Evolutionary conservation across 2,888 invertebrate genomes (phyloP).

Genomic region (Xylota segnis): DNA sequence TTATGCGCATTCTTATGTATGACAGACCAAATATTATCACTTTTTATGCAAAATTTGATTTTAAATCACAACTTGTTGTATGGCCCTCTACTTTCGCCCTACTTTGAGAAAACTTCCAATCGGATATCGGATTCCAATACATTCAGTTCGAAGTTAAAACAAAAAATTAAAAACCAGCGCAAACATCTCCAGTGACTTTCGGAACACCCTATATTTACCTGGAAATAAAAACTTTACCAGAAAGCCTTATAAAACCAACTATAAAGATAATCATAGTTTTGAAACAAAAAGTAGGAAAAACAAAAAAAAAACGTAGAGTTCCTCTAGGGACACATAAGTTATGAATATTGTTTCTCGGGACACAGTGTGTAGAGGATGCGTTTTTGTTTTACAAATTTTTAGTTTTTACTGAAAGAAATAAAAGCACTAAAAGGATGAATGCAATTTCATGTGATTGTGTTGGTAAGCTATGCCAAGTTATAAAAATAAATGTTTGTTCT

Average conservation of each 20-base stretch:
- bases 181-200: conserved; percentile 19
- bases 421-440: conserved; percentile 60
- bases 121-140: no score
- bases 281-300: conserved; percentile 10
- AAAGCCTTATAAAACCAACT: background rate
- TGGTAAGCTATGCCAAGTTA: conserved; percentile 22
- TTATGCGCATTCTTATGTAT: no score
- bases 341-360: conserved; percentile 32
- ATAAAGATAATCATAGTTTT: conserved; percentile 4
- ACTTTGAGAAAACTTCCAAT: no score
- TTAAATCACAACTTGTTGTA: no score
- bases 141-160: background rate
- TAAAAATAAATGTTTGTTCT: conserved; percentile 68
- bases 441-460: conserved; percentile 56
- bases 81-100: no score
- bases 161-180: background rate
- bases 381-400: conserved; percentile 38
- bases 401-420: conserved; percentile 30
- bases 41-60: no score
- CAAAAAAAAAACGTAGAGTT: conserved; percentile 19
- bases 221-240: conserved; percentile 7
- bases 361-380: background rate
- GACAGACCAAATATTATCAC: no score
- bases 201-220: conserved; percentile 19
- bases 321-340: conserved; percentile 34